A percentile compares a stretch with the other conserved stretches of the same genome.
phyloP scores from a whole-genome alignment of 2,113 vertebrate species.

The Macrotis lagotis region DNA sequence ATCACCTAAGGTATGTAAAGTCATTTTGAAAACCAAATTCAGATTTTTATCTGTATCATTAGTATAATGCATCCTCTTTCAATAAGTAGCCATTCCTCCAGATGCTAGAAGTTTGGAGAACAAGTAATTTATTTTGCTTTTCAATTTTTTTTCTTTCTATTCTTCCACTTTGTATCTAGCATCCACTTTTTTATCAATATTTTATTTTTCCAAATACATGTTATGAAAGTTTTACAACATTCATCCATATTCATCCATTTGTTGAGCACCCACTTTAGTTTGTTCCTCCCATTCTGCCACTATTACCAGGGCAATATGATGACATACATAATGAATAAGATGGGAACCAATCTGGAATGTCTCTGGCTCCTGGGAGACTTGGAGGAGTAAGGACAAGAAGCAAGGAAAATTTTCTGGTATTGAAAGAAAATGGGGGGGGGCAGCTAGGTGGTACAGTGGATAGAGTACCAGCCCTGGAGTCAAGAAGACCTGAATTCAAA shows the following conservation, averaged over 20 bases:
- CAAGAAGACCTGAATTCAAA: too few relatives aligned
- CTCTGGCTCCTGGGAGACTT: conserved; percentile 19
- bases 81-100: neutral
- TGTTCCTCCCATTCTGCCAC: neutral
- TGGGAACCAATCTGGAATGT: neutral
- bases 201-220: too few relatives aligned
- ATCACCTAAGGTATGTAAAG: neutral
- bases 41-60: neutral
- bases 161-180: neutral
- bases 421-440: neutral
- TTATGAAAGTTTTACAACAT: too few relatives aligned
- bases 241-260: too few relatives aligned
- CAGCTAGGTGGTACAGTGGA: too few relatives aligned
- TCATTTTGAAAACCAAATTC: neutral
- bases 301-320: neutral
- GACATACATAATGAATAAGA: neutral
- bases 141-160: neutral
- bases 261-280: neutral
- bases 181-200: too few relatives aligned
- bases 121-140: neutral
- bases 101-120: neutral
- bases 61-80: neutral
- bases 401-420: neutral
- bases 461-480: too few relatives aligned
- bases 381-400: conserved; percentile 2